Base-by-base conservation (phyloP, 1,140 invertebrate genomes). In the Myzus persicae region DNA sequence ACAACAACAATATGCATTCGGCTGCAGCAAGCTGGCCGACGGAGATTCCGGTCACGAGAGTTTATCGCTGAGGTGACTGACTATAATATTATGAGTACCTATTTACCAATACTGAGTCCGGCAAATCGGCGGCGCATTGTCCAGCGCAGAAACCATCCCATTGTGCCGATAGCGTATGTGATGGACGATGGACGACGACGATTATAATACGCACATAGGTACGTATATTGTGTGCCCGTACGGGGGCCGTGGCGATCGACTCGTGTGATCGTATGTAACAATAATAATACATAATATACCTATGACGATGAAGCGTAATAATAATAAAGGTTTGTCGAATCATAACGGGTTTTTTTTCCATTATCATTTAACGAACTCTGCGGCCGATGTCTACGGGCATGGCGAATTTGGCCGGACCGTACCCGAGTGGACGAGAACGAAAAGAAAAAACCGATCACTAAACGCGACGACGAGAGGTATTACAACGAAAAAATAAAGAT, bases 241-340 rank as follows among this genome's bases (percentile, higher is more conserved):
- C 59, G 59, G n/a, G 31, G 59, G 14, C 42, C 38, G 42, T 85
- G 84, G 38, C 26, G 84, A 40, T 31, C 38, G n/a, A 85, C 42
- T 51, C 88, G 88, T 89, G 88, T 89, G 90, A 91, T 76, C 90
- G 67, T 91, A 91, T 44, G 90, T 91, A 76, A 81, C 51, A 91
- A 91, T 91, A 91, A 76, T 91, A 67, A 36, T 67, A 54, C 42
- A 91, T 46, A 91, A 38, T 42, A 40, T 31, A 42, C 51, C 6
- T 90, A 36, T 22, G 14, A 31, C 26, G 24, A 85, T 6, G 22
- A 84, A 84, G 31, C 36, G 38, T 48, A 46, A n/a, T n/a, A 82
- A 38, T 48, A 48, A 92, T 84, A 67, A 91, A 59, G 90, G 48
- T 91, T 82, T 54, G n/a, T 82, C 44, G 93, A 93, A 93, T 85